Evolutionary conservation across 2,113 vertebrate genomes (phyloP).

Genomic region (Edolisoma coerulescens): DNA sequence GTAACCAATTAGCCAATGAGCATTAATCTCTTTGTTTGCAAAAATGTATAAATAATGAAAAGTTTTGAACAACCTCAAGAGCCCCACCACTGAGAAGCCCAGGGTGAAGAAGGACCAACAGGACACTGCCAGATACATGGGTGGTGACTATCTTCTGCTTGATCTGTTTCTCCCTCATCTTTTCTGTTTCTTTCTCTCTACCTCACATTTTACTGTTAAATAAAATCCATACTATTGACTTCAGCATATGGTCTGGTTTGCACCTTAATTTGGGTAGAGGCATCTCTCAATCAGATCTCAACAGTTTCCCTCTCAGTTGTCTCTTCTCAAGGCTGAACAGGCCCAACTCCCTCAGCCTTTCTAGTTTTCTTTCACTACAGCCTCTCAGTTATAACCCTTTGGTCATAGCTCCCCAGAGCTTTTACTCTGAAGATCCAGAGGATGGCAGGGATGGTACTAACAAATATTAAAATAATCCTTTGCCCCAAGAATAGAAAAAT

Average conservation of each 20-base stretch:
- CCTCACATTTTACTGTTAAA: not conserved
- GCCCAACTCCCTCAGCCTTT: not conserved
- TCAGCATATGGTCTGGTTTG: not conserved
- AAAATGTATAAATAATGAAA: not conserved
- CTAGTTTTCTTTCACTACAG: not conserved
- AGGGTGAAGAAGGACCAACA: not conserved
- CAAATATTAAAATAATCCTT: not conserved
- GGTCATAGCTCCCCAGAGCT: not conserved
- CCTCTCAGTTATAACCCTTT: not conserved
- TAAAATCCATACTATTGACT: not conserved
- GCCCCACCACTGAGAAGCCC: not conserved
- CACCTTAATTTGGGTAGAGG: not conserved
- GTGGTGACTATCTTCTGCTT: not conserved
- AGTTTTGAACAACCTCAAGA: not conserved
- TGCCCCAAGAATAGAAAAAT: not conserved
- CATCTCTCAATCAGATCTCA: not conserved
- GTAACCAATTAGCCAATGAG: not conserved
- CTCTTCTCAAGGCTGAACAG: not conserved
- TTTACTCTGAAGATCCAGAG: not conserved
- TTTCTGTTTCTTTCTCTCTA: not conserved
- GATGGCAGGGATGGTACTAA: not conserved
- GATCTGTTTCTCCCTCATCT: not conserved
- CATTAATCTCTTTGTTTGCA: not conserved
- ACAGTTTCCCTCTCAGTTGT: not conserved
- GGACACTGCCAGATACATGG: not conserved